A percentile compares a stretch with the other conserved stretches of the same genome.
Evolutionary conservation across 2,113 vertebrate species (phyloP).

Genomic region (Passer domesticus): DNA sequence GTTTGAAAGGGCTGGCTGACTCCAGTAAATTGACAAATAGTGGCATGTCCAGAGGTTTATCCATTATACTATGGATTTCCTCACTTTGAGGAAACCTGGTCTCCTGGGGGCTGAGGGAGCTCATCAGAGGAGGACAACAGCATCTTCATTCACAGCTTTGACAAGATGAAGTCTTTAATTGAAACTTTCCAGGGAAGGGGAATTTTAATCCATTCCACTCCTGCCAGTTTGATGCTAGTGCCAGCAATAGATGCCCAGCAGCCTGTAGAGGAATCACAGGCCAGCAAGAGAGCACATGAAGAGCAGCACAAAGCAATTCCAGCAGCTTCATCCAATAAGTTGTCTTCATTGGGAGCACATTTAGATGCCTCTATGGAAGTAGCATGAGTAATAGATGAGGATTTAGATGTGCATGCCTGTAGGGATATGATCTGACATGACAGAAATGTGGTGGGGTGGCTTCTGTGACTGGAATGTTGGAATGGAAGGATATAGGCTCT

Average conservation of each 20-base stretch:
- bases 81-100: neutral
- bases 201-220: neutral
- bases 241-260: neutral
- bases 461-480: neutral
- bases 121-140: neutral
- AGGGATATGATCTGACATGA: too few relatives aligned
- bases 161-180: neutral
- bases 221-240: neutral
- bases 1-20: neutral
- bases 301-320: neutral
- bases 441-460: neutral
- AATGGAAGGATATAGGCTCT: neutral
- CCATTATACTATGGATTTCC: too few relatives aligned
- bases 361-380: neutral
- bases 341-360: accelerated
- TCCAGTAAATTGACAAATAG: neutral
- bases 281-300: neutral
- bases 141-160: neutral
- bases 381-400: neutral
- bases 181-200: neutral
- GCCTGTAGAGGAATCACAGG: neutral
- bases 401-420: neutral
- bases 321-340: neutral
- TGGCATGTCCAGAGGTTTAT: neutral
- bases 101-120: neutral